These are phyloP conservation scores for Caenorhabditis sulstoni DNA, from an alignment of 2,888 invertebrate species.

Conservation along the genomic window DNA sequence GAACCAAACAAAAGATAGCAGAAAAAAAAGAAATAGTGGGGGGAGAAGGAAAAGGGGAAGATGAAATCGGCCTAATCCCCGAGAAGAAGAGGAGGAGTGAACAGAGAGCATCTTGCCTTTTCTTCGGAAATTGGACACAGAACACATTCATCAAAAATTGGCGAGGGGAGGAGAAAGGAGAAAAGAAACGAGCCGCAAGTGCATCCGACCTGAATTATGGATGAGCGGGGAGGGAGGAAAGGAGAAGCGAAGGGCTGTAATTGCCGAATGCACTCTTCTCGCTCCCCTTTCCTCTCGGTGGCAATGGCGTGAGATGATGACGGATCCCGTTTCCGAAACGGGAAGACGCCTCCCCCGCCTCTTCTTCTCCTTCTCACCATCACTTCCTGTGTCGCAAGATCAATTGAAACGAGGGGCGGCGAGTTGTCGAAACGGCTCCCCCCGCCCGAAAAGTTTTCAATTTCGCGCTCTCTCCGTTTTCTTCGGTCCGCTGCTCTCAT, in stretches of 20 bases:
- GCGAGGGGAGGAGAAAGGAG: conserved; percentile 18
- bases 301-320: too few species aligned
- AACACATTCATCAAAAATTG: conserved; percentile 48
- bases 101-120: conserved; percentile 1
- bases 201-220: conserved; percentile 53
- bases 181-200: conserved; percentile 19
- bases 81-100: conserved; percentile 22
- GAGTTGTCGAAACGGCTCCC: conserved; percentile 12
- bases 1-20: conserved; percentile 49
- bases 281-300: too few species aligned
- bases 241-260: conserved; percentile 18
- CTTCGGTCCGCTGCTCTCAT: conserved; percentile 54
- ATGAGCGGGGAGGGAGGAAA: conserved; percentile 29
- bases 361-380: conserved; percentile 3
- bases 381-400: conserved; percentile 26
- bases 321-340: too few species aligned
- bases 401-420: conserved; percentile 12
- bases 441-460: conserved; percentile 23
- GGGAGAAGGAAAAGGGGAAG: conserved; percentile 1
- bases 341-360: conserved; percentile 14
- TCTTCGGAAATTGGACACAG: conserved; percentile 32
- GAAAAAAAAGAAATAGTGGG: too few species aligned
- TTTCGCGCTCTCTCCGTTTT: conserved; percentile 33
- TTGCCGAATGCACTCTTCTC: conserved; percentile 15
- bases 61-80: conserved; percentile 43